Base-by-base conservation (phyloP, 2,797 vertebrate genomes). In the Champsocephalus gunnari region DNA sequence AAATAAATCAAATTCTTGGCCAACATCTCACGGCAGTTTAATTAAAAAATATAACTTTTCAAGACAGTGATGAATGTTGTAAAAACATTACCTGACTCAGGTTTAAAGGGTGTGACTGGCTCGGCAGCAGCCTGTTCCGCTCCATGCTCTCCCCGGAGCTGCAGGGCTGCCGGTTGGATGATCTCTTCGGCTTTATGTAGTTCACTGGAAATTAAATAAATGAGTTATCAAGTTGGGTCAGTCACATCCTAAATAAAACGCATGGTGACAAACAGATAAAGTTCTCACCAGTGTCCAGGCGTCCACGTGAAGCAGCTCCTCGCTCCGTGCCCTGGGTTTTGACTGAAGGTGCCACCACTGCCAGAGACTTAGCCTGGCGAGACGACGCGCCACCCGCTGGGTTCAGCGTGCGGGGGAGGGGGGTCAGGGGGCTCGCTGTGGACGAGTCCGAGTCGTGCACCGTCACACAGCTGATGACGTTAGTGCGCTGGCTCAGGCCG, bases 381-480 rank as follows among this genome's bases (percentile, higher is more conserved):
- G 93, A 88, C 0, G 92, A 82, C 78, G 73, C 4, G 13, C 84
- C 75, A 77, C 93, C 94, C 62, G 94, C 92, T 41, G 92, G 45
- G 78, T 85, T 82, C 1, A 85, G 82, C 49, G 82, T 88, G 89
- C 86, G 96, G 83, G 94, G 95, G 50, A 96, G 95, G 16, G 97
- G 89, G 66, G 96, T 94, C 53, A 97, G 96, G 2, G 98, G 98
- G 88, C 98, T 99, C 87, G 90, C 96, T 56, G 95, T 94, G 44
- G 98, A 99, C 1, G 97, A 99, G 93, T 99, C 98, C 0, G 98
- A 99, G 84, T 99, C 98, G 4, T 99, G 98, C 67, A 99, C 97
- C 0, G 98, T 99, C 74, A 99, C 97, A 17, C 98, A 99, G 95
- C 98, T 99, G 95, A 99, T 99, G 49, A 99, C 98, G 2, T 99